phyloP scores from a whole-genome alignment of 2,113 vertebrate species.

The Ailuropoda melanoleuca region DNA sequence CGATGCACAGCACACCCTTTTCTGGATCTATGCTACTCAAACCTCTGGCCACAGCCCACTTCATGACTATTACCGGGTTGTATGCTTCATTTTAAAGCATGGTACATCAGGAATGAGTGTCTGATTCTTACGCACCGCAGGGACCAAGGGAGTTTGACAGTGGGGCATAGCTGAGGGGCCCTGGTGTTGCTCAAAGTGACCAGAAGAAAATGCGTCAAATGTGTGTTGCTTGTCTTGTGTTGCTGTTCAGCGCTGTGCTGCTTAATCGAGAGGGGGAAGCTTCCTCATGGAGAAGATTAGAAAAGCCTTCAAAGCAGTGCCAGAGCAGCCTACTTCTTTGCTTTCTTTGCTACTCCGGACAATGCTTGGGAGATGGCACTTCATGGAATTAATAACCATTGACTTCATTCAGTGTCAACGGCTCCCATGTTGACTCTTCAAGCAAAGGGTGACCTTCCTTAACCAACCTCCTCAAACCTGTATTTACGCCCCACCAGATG shows the following conservation, averaged over 20 bases:
- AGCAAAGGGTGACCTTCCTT: background rate
- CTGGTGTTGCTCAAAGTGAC: background rate
- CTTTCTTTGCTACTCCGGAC: background rate
- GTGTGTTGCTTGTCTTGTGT: background rate
- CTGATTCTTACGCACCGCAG: background rate
- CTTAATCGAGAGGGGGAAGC: background rate
- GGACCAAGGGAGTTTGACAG: background rate
- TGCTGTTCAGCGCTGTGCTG: background rate
- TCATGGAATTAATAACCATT: background rate
- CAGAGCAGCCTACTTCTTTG: rapidly evolving
- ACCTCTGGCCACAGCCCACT: background rate
- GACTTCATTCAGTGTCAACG: background rate
- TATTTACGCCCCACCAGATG: background rate
- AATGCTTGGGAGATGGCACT: background rate
- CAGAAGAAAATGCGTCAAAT: background rate
- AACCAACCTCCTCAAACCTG: background rate
- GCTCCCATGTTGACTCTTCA: background rate
- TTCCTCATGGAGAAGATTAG: background rate
- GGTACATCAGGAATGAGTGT: background rate
- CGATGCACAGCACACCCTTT: background rate
- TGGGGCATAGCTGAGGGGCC: too few relatives aligned
- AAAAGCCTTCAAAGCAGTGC: background rate
- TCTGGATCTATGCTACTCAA: background rate
- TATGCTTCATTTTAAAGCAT: background rate
- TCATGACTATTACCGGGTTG: too few relatives aligned